Evolutionary conservation across 2,888 invertebrate species (phyloP).

Genomic region (Caenorhabditis virilis): DNA sequence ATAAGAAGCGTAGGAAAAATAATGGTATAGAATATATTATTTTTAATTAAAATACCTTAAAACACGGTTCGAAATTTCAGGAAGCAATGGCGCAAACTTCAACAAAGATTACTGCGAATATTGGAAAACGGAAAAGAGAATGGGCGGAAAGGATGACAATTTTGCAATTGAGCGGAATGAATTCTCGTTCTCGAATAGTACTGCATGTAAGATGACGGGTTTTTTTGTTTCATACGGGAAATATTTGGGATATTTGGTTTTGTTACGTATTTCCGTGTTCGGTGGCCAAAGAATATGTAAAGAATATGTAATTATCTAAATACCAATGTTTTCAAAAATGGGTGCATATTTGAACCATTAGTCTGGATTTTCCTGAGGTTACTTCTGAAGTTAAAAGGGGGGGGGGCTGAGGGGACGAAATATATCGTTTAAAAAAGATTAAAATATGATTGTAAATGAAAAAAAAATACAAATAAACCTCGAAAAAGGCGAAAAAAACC

Average conservation of each 20-base stretch:
- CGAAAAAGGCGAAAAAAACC: no score
- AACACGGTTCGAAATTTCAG: background rate
- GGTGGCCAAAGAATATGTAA: no score
- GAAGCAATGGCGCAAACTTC: slow-evolving; percentile 30
- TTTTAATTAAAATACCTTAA: no score
- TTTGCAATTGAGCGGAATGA: slow-evolving; percentile 33
- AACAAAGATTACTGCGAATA: slow-evolving; percentile 38
- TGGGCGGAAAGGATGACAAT: slow-evolving; percentile 26
- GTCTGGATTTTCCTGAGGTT: no score
- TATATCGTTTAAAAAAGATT: no score
- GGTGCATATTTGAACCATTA: no score
- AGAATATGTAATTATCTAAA: background rate
- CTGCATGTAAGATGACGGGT: slow-evolving; percentile 16
- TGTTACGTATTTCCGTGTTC: background rate
- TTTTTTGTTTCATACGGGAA: background rate
- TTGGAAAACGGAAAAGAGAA: slow-evolving; percentile 27
- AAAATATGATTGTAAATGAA: no score
- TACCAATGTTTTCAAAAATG: no score
- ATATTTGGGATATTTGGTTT: background rate
- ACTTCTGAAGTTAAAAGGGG: no score
- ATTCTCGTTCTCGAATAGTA: slow-evolving; percentile 28
- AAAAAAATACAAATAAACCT: no score
- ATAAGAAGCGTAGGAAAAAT: slow-evolving; percentile 31
- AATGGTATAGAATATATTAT: slow-evolving; percentile 8
- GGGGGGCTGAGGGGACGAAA: no score